Evolutionary conservation across 2,888 invertebrate species (phyloP).

Genomic region (Exephanes ischioxanthus): DNA sequence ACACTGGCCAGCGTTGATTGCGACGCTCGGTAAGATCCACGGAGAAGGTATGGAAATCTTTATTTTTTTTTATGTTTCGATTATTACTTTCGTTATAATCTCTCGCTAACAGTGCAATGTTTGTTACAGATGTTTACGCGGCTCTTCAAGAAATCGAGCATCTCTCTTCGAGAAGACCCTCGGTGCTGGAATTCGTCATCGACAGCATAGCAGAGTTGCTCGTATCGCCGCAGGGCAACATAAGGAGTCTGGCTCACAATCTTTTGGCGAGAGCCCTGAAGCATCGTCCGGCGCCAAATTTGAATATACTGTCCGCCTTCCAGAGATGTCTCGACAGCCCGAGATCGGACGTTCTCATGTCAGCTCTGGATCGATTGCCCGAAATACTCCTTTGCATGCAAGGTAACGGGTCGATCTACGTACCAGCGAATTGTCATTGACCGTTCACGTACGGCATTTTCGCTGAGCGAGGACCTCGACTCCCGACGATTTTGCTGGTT

Average conservation of each 20-base stretch:
- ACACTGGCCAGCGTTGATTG: constrained; percentile 84
- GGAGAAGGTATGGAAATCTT: constrained; percentile 82
- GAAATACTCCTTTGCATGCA: constrained; percentile 94
- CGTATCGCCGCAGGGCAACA: constrained; percentile 87
- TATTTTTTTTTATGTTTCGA: background rate
- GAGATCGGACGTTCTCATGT: constrained; percentile 92
- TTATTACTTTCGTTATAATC: background rate
- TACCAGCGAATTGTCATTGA: background rate
- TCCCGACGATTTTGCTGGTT: too few relatives aligned
- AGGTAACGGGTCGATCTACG: constrained; percentile 80
- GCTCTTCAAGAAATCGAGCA: constrained; percentile 92
- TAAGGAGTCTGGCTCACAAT: constrained; percentile 90
- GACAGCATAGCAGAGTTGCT: constrained; percentile 89
- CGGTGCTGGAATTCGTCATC: constrained; percentile 88
- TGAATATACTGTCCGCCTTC: constrained; percentile 91
- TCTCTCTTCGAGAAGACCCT: constrained; percentile 89
- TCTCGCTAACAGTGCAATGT: constrained; percentile 30
- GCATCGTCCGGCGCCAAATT: constrained; percentile 88
- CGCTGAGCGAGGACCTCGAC: too few relatives aligned
- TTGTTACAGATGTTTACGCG: constrained; percentile 86
- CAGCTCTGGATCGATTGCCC: constrained; percentile 92
- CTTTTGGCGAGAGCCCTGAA: constrained; percentile 91
- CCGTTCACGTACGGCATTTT: too few relatives aligned
- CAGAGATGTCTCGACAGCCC: constrained; percentile 93
- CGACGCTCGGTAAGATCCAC: constrained; percentile 81